Evolutionary conservation across 2,797 vertebrate species (phyloP), one percentile per base, ranked within the genome.

Genomic region (Bufotes viridis): DNA sequence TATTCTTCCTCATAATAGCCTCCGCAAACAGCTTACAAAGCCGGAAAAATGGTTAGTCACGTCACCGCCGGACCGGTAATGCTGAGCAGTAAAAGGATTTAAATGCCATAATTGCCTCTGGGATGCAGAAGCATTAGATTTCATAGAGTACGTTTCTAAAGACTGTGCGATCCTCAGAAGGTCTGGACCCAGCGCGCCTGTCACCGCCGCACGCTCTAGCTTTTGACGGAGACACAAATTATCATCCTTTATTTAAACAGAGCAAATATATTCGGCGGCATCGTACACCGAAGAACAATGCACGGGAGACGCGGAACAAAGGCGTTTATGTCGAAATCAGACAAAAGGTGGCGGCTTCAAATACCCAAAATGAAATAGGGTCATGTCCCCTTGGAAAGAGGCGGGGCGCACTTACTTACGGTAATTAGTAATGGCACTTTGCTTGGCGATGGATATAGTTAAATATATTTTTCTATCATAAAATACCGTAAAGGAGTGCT

Each of bases 61-160:
- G 74, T 86, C 80, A 83, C 29, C 49, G 84, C 88, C 51, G 84
- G 88, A 81, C 80, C 61, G 53, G 49, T 65, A 86, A 78, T 61
- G 88, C 79, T 86, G 86, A 79, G 84, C 84, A 78, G 80, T 78
- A 78, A 89, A 70, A 86, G 88, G 88, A 86, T 89, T 86, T 82
- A 86, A 86, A 89, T 83, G 85, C 72, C 79, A 69, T 86, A 70
- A 89, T 89, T 89, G 84, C 88, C 80, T 86, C 26, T 76, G 84
- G 84, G 88, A 86, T 78, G 88, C 61, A 83, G 63, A 84, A 83
- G 79, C 80, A 78, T 89, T 86, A 78, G 7, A 24, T 72, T 82
- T 82, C 79, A 89, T 69, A 81, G 22, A 74, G 69, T 42, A 58
- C 83, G 67, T 67, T 89, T 42, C 70, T 81, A 82, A 82, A 82